Conservation (phyloP, 2,888 invertebrate species). For the Dascillus cervinus region DNA sequence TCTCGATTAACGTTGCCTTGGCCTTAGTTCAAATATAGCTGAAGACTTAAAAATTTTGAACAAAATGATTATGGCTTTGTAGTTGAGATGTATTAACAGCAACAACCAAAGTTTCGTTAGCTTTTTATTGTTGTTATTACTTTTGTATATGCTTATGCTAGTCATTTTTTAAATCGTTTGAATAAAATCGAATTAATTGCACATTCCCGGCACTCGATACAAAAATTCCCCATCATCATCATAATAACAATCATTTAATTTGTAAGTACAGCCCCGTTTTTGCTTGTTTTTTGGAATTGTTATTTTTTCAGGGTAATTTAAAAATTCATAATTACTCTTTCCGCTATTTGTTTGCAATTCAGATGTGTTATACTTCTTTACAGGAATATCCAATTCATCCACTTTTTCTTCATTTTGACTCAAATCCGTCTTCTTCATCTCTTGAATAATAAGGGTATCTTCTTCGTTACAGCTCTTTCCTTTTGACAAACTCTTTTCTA, state of each 20-base stretch:
- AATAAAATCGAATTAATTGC: constrained; percentile 8
- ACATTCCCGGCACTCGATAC: constrained; percentile 68
- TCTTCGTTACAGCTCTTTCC: constrained; percentile 6
- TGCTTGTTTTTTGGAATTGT: constrained; percentile 60
- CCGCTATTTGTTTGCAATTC: constrained; percentile 12
- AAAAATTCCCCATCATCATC: constrained; percentile 73
- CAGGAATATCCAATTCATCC: background rate
- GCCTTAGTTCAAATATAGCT: background rate
- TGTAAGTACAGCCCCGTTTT: constrained; percentile 59
- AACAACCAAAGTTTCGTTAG: too few relatives aligned
- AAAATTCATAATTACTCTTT: constrained; percentile 25
- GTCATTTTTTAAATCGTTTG: constrained; percentile 31
- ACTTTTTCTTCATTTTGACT: constrained; percentile 3
- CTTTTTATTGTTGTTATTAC: background rate
- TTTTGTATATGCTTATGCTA: constrained; percentile 31
- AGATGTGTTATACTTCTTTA: constrained; percentile 9
- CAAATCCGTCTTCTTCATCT: constrained; percentile 32
- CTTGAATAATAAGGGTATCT: constrained; percentile 17
- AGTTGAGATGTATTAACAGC: too few relatives aligned
- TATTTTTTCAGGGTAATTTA: constrained; percentile 54
- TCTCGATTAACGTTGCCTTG: constrained; percentile 47
- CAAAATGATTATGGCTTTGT: background rate
- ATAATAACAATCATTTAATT: constrained; percentile 72
- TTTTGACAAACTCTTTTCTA: constrained; percentile 6
- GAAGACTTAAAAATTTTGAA: background rate